Percentiles rank a stretch among this genome's conserved stretches.
Conservation (phyloP, 2,797 vertebrate genomes). For the Eulemur albifrons region DNA sequence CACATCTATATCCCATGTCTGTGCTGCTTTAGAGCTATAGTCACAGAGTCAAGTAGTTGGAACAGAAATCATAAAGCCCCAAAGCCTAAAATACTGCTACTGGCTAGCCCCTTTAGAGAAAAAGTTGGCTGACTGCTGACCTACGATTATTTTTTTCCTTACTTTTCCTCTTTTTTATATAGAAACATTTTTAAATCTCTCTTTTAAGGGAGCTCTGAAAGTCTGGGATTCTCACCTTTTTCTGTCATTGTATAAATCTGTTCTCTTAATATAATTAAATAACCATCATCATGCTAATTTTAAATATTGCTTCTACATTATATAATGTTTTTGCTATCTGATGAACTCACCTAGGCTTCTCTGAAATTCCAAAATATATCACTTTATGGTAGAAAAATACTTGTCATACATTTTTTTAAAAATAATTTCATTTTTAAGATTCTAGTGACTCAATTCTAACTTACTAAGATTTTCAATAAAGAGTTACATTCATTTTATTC, state of each 20-base stretch:
- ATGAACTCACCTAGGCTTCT: neutral
- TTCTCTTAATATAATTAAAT: neutral
- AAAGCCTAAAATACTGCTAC: neutral
- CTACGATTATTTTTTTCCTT: neutral
- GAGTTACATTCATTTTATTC: neutral
- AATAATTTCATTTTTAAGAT: neutral
- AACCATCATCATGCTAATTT: neutral
- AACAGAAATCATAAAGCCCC: fast-evolving
- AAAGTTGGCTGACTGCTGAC: neutral
- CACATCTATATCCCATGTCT: fast-evolving
- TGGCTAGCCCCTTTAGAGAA: neutral
- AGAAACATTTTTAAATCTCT: neutral
- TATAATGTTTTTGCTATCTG: neutral
- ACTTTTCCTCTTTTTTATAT: neutral
- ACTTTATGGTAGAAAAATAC: neutral
- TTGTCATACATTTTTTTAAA: neutral
- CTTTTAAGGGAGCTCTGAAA: neutral
- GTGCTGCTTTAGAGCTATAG: fast-evolving
- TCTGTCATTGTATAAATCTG: neutral
- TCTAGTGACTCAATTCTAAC: neutral
- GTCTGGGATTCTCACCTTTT: neutral
- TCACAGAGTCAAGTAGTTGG: fast-evolving
- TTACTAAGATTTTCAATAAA: neutral
- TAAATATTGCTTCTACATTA: neutral
- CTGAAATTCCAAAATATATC: neutral